Conservation (phyloP, 64 coral and sea anemone genomes). For the Stylophora pistillata region DNA sequence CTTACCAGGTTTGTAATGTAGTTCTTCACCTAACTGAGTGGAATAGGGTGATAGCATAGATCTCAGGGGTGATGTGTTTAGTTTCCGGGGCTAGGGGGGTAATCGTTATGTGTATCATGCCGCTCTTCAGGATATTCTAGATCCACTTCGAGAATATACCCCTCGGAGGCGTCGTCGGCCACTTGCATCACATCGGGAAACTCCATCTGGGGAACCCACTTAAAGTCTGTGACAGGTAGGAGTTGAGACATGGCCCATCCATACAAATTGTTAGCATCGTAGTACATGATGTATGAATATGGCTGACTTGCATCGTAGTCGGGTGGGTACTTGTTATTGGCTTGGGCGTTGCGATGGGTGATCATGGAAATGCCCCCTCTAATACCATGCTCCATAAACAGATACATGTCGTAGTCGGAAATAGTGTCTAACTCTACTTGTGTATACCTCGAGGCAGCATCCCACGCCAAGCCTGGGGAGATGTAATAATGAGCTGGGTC, state of each 20-base stretch:
- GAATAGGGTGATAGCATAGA: neutral
- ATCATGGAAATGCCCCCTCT: neutral
- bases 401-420: slow-evolving; percentile 16
- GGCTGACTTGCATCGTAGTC: neutral
- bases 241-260: slow-evolving; percentile 17
- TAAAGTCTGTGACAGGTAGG: neutral
- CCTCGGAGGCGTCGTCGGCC: neutral
- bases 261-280: slow-evolving; percentile 14
- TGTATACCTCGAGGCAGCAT: slow-evolving; percentile 4
- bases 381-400: neutral
- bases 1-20: neutral
- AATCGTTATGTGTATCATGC: slow-evolving; percentile 22
- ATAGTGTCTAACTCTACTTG: neutral
- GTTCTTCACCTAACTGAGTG: neutral
- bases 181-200: neutral
- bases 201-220: neutral
- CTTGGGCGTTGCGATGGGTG: neutral
- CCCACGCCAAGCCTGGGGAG: neutral
- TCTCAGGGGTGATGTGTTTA: neutral
- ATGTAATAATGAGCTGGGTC: slow-evolving; percentile 39
- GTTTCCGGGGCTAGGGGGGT: slow-evolving; percentile 21
- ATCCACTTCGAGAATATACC: slow-evolving; percentile 27
- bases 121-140: neutral
- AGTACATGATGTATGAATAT: neutral
- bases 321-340: neutral